Percentiles rank a stretch among this genome's conserved stretches.
Conservation (phyloP, 2,113 vertebrate species). For the Symphodus melops region DNA sequence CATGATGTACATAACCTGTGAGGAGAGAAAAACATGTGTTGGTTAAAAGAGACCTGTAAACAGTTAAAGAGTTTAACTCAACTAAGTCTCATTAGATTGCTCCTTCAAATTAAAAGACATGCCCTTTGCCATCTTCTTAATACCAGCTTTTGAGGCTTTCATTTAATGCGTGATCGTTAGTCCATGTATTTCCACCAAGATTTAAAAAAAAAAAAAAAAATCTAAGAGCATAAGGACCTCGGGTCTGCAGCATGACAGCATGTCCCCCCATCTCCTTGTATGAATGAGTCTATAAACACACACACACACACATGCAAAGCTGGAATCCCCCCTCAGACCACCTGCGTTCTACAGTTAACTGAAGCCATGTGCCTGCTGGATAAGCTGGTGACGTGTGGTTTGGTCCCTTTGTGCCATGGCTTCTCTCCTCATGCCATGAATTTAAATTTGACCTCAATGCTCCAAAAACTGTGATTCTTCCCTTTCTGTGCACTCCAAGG, state of each 20-base stretch:
- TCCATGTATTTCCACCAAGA: background rate
- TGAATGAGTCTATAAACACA: slow-evolving; percentile 9
- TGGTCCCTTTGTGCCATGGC: slow-evolving; percentile 60
- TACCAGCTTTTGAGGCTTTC: background rate
- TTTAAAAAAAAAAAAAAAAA: slow-evolving; percentile 3
- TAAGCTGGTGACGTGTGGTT: slow-evolving; percentile 62
- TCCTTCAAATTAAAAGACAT: too few species aligned
- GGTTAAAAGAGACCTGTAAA: too few species aligned
- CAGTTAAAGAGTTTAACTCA: too few species aligned
- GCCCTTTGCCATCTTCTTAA: too few species aligned
- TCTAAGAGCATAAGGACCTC: background rate
- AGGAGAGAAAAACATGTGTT: too few species aligned
- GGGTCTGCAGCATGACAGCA: slow-evolving; percentile 3
- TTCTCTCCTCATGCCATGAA: slow-evolving; percentile 59
- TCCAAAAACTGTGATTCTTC: slow-evolving; percentile 17
- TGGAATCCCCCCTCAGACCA: slow-evolving; percentile 80
- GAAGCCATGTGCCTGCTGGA: slow-evolving; percentile 77
- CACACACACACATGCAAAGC: slow-evolving; percentile 20
- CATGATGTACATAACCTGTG: too few species aligned
- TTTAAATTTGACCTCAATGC: slow-evolving; percentile 61
- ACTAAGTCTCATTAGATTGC: too few species aligned
- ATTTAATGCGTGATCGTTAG: background rate
- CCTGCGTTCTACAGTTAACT: slow-evolving; percentile 78
- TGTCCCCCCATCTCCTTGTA: slow-evolving; percentile 5
- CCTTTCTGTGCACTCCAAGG: background rate